Evolutionary conservation across 2,797 vertebrate genomes (phyloP), one percentile per base, ranked within the genome.

Genomic region (Loriculus beryllinus): DNA sequence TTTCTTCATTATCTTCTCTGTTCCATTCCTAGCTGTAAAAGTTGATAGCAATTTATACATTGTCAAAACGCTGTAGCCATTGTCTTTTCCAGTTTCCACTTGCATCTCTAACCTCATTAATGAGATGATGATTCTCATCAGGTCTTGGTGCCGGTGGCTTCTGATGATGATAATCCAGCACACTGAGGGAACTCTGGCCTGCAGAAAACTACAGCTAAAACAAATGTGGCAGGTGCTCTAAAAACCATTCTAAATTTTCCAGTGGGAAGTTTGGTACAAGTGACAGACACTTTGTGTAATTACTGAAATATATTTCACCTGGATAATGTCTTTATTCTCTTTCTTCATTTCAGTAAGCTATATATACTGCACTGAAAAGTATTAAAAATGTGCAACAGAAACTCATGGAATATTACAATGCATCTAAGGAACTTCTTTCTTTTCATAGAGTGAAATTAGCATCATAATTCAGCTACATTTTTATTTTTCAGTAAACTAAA

Each of bases 401-500:
- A 84, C 12, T 59, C 28, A 52, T 31, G 19, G 23, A 86, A 81
- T 74, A 82, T 74, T 82, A 86, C 79, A 92, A 83, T 92, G 82
- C 39, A 21, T 57, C 95, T 67, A 90, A 97, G 78, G 82, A 97
- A 93, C 79, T 62, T 92, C 28, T 90, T 93, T 60, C 86, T 95
- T 88, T 86, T 74, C 49, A 63, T 4, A 65, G 20, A 52, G 88
- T 57, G 89, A 91, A 96, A 97, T 82, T 84, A 92, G 76, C 80
- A 90, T 96, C 69, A 92, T 84, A 92, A 90, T 92, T 95, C 90
- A 95, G 93, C 59, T 77, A 91, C 1, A 13, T 82, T 82, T 92
- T 95, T 92, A 83, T 74, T 93, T 95, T 96, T 89, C 52, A 90
- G 75, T 95, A 92, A 87, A 96, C n/a, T 88, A 86, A 88, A 79